Evolutionary conservation across 2,797 vertebrate species (phyloP), one percentile per base, ranked within the genome.

Genomic region (Hydrolagus colliei): DNA sequence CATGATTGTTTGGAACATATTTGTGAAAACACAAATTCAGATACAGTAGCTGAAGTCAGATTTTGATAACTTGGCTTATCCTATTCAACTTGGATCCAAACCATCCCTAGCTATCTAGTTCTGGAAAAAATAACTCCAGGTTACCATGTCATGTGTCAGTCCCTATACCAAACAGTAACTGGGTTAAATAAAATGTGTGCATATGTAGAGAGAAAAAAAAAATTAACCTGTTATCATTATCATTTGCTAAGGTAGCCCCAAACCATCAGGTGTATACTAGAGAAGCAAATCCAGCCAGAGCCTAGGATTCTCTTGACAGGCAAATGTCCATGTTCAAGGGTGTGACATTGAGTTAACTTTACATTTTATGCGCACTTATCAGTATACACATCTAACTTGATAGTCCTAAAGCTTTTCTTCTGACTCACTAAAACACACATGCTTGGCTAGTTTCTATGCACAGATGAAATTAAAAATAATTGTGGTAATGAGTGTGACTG

Each of bases 311-410:
- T 67, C 41, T 67, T 67, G 32, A 27, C 65, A 10, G 65, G 63
- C 41, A 65, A 68, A 84, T 80, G 35, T 67, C 27, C 52, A 78
- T 80, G 32, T 71, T 84, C 79, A 68, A 84, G 65, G 41, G 79
- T 84, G 9, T 41, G 9, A 84, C 67, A 68, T 84, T 84, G 79
- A 68, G 65, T 71, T 41, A 41, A 11, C 78, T 32, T 18, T 68
- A 10, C 32, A 41, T 41, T 35, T 9, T 71, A 41, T 63, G 10
- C 18, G 41, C 20, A 41, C 52, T 82, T 68, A 3, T 41, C 16
- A 35, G 65, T 68, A 71, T 84, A 32, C 65, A 71, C 41, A 41
- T 67, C 32, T 13, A 65, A 80, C 78, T 80, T 80, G 78, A 32
- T 12, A 11, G 79, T 41, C 71, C 65, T 32, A 71, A 68, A 84